Percentiles rank a stretch among this genome's conserved stretches.
Evolutionary conservation across 2,888 invertebrate species (phyloP).

Genomic region (Orchesella flavescens): DNA sequence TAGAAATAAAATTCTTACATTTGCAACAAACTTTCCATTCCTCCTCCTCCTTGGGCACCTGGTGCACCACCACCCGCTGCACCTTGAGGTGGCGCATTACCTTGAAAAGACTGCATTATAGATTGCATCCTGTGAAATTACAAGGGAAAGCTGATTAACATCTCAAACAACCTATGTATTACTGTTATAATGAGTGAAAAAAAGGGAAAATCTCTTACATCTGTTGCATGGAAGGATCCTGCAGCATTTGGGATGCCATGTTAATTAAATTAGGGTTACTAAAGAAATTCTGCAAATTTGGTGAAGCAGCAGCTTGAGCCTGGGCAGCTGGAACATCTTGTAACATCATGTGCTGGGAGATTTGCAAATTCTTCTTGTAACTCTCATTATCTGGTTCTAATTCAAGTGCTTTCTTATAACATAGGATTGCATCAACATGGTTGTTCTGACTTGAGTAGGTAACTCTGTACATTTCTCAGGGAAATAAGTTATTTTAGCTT

Average conservation of each 20-base stretch:
- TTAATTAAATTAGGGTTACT: constrained; percentile 88
- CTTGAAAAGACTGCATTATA: constrained; percentile 68
- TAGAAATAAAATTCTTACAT: constrained; percentile 58
- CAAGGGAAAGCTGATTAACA: constrained; percentile 5
- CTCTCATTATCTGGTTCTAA: constrained; percentile 94
- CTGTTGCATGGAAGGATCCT: constrained; percentile 88
- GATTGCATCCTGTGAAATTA: constrained; percentile 67
- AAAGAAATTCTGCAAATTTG: constrained; percentile 77
- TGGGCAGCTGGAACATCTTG: constrained; percentile 80
- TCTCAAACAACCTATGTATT: no score
- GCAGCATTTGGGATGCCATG: constrained; percentile 88
- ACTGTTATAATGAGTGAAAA: no score
- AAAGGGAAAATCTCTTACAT: constrained; percentile 75
- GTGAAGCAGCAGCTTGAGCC: constrained; percentile 73
- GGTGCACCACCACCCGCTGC: constrained; percentile 31
- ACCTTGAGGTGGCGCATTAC: constrained; percentile 25
- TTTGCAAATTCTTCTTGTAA: constrained; percentile 88
- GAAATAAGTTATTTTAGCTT: constrained; percentile 23
- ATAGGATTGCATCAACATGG: constrained; percentile 87
- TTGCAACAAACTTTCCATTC: constrained; percentile 69
- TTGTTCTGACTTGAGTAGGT: constrained; percentile 89
- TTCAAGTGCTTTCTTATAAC: constrained; percentile 90
- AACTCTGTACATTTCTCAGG: constrained; percentile 78
- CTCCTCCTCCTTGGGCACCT: constrained; percentile 29
- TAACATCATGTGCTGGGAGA: constrained; percentile 73